Evolutionary conservation across 2,888 invertebrate genomes (phyloP).

Genomic region (Pollenia griseotomentosa): DNA sequence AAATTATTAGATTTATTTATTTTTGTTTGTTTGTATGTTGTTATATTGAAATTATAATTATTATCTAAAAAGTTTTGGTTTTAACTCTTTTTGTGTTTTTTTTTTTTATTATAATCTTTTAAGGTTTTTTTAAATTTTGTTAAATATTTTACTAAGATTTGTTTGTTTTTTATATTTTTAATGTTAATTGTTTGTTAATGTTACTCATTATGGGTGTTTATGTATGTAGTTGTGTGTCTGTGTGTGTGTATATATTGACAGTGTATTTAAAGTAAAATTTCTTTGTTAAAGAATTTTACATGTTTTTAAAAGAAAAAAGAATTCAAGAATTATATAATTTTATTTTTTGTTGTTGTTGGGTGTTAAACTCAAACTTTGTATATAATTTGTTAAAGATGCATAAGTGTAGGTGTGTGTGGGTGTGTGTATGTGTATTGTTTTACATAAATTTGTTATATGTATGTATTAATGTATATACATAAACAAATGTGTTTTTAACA

Average conservation of each 20-base stretch:
- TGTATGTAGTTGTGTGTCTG: constrained; percentile 6
- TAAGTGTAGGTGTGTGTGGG: constrained; percentile 34
- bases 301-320: constrained; percentile 33
- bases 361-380: constrained; percentile 68
- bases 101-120: constrained; percentile 55
- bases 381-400: constrained; percentile 66
- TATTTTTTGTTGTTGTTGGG: constrained; percentile 69
- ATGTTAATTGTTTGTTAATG: constrained; percentile 45
- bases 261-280: background rate
- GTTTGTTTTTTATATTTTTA: constrained; percentile 51
- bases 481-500: background rate
- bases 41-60: constrained; percentile 60
- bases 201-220: constrained; percentile 22
- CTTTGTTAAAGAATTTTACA: constrained; percentile 28
- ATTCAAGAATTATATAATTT: constrained; percentile 62
- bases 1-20: constrained; percentile 1
- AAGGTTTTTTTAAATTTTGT: constrained; percentile 72
- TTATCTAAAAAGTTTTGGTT: constrained; percentile 61
- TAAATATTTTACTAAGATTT: constrained; percentile 69
- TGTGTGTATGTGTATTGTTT: constrained; percentile 39
- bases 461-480: constrained; percentile 33
- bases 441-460: constrained; percentile 11
- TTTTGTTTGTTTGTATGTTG: constrained; percentile 42
- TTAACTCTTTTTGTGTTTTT: constrained; percentile 66
- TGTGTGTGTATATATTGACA: constrained; percentile 32